Conservation (phyloP, 2,797 vertebrate species). For the Loriculus beryllinus region DNA sequence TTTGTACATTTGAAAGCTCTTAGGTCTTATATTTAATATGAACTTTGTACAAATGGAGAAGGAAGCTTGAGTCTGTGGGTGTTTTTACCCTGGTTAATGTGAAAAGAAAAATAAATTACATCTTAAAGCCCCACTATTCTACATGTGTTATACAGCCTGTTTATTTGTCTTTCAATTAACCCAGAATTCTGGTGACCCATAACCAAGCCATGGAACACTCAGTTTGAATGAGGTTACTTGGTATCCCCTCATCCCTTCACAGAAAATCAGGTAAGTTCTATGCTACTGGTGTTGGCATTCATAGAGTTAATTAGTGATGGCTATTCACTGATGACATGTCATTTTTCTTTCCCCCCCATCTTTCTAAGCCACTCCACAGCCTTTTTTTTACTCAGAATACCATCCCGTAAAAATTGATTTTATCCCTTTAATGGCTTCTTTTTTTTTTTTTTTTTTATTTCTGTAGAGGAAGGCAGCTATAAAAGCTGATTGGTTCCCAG, state of each 20-base stretch:
- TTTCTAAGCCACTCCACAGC: background rate
- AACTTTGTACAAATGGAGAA: background rate
- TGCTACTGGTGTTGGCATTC: background rate
- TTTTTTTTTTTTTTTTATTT: constrained; percentile 46
- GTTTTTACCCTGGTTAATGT: background rate
- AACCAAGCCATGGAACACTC: background rate
- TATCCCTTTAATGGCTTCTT: constrained; percentile 18
- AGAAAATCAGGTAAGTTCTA: background rate
- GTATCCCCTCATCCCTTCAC: background rate
- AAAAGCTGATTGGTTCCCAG: background rate
- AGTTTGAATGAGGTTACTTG: background rate
- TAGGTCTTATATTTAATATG: background rate
- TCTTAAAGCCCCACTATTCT: background rate
- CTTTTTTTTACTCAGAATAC: background rate
- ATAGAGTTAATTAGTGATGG: background rate
- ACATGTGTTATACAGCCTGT: background rate
- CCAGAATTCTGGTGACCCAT: background rate
- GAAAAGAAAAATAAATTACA: background rate
- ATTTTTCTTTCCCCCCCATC: background rate
- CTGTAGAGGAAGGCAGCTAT: background rate
- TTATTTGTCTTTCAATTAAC: background rate
- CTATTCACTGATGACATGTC: background rate
- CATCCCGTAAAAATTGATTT: background rate
- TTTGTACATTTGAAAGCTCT: background rate
- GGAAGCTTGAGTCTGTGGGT: background rate